Conservation (phyloP, 2,888 invertebrate species). For the Lycophotia porphyrea region DNA sequence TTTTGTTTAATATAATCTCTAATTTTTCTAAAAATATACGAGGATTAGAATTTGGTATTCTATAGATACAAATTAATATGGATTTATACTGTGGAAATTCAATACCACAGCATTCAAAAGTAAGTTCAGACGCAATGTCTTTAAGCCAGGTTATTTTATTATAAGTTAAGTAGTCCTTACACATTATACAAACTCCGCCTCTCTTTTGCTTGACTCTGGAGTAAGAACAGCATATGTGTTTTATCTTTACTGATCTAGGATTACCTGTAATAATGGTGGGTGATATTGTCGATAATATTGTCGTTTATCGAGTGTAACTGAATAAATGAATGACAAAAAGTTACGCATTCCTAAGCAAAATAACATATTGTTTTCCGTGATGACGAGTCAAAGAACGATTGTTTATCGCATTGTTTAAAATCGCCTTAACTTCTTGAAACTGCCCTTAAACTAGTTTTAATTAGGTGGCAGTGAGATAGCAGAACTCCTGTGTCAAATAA, state of each 20-base stretch:
- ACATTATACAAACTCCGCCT: too few species aligned
- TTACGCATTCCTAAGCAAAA: not conserved
- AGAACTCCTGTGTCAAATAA: not conserved
- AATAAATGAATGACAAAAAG: not conserved
- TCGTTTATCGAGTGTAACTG: not conserved
- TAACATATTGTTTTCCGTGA: not conserved
- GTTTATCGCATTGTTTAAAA: not conserved
- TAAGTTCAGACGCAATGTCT: too few species aligned
- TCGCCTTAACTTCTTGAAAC: not conserved
- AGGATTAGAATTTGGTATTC: too few species aligned
- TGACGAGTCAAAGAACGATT: not conserved
- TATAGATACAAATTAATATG: too few species aligned
- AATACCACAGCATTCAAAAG: too few species aligned
- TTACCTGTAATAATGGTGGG: not conserved
- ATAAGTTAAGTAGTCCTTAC: too few species aligned
- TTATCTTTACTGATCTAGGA: slow-evolving; percentile 13
- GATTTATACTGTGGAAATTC: too few species aligned
- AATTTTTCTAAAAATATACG: too few species aligned
- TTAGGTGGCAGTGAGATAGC: not conserved
- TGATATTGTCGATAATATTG: not conserved
- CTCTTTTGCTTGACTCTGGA: too few species aligned
- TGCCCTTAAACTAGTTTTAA: not conserved
- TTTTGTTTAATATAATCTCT: too few species aligned
- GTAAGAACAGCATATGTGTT: too few species aligned
- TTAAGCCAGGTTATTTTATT: too few species aligned